Base-by-base conservation (phyloP, 2,113 vertebrate genomes). In the Pygoscelis antarcticus region DNA sequence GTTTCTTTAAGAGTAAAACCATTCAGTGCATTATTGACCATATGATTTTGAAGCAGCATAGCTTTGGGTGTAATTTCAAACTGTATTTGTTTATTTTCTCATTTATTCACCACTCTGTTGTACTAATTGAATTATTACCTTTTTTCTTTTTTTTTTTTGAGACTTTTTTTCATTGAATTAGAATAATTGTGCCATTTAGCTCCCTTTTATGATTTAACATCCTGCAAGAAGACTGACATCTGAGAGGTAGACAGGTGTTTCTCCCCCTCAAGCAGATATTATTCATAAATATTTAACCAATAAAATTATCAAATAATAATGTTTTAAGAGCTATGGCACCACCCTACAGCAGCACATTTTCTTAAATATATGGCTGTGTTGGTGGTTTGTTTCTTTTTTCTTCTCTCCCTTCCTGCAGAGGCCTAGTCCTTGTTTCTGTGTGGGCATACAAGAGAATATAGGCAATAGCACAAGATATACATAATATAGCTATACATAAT, bases 231-330 rank as follows among this genome's bases (percentile, higher is more conserved):
- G 32, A 40, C 26, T 70, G 21, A 55, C 25, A 52, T 76, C 40
- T 91, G 68, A 79, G 44, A 65, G 16, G 10, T 64, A 20, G 46
- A 29, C 46, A 61, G 38, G 27, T 61, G 42, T 65, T 79, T 95
- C 49, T 96, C 26, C 55, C 44, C 8, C 32, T 89, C 20, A 36
- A 86, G 62, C 4, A 88, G 49, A 26, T 9, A 60, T 51, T 72
- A 8, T 87, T 92, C 38, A 86, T 85, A 93, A 86, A 77, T 85
- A 96, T 60, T 97, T 93, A 95, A 64, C 21, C 38, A 83, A 91
- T 75, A 71, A 83, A 95, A 83, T 82, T 84, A 70, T 64, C 40
- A 68, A 93, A 86, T 9, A 80, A 68, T 51, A 75, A 83, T 75
- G 27, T 79, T 87, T 81, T 90, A 32, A 32, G 40, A 86, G 14